A percentile compares a stretch with the other conserved stretches of the same genome.
Conservation (phyloP, 2,797 vertebrate species). For the Platyrinchus mystaceus region DNA sequence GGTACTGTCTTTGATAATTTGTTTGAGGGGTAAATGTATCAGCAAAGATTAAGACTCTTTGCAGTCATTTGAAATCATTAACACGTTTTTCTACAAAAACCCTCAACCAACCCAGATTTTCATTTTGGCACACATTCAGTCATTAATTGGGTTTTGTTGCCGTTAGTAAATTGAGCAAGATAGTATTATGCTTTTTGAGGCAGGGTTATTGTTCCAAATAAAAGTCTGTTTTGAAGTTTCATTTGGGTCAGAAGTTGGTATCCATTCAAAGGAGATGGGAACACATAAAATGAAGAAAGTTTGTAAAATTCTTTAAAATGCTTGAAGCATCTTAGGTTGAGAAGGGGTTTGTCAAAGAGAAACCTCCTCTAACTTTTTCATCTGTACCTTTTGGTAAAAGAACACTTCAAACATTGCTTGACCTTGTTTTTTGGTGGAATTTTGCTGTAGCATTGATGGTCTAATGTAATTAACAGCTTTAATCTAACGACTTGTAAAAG, state of each 20-base stretch:
- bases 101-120: conserved; percentile 5
- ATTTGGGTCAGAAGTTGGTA: conserved; percentile 17
- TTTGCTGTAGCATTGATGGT: neutral
- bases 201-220: conserved; percentile 22
- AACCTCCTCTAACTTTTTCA: neutral
- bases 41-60: neutral
- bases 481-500: neutral
- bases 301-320: neutral
- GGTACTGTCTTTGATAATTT: neutral
- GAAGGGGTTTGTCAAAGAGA: neutral
- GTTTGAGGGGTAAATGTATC: neutral
- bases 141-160: conserved; percentile 55
- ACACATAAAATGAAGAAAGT: neutral
- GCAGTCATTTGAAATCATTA: neutral
- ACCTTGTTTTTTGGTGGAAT: neutral
- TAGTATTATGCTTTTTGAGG: conserved; percentile 23
- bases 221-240: conserved; percentile 27
- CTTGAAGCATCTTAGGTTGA: neutral
- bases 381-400: neutral
- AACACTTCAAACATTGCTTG: neutral
- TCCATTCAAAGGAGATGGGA: neutral
- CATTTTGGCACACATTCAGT: neutral
- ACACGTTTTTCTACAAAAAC: neutral
- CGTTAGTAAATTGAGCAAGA: conserved; percentile 40
- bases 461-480: neutral